Evolutionary conservation across 2,888 invertebrate species (phyloP).

Genomic region (Sisyra terminalis): DNA sequence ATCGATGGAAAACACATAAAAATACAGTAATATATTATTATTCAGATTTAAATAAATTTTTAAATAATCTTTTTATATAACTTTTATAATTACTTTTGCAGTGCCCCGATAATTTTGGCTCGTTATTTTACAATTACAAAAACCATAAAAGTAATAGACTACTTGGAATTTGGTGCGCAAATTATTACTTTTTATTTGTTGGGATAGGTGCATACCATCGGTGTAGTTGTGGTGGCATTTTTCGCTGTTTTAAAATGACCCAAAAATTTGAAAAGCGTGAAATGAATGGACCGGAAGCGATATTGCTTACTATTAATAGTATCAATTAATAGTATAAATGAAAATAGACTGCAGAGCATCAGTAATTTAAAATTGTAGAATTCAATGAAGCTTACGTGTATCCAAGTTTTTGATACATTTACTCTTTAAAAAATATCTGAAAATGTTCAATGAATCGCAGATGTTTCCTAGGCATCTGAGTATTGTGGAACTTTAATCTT

Average conservation of each 20-base stretch:
- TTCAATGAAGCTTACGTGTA: too few species aligned
- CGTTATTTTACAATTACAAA: constrained; percentile 13
- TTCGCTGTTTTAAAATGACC: constrained; percentile 10
- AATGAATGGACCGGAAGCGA: background rate
- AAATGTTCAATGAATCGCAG: too few species aligned
- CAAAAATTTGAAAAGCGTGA: background rate
- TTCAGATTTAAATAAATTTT: background rate
- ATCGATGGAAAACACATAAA: constrained; percentile 2
- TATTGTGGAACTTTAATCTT: too few species aligned
- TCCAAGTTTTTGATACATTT: too few species aligned
- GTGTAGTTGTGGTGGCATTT: constrained; percentile 12
- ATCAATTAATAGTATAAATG: too few species aligned
- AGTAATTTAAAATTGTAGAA: too few species aligned
- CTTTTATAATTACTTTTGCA: constrained; percentile 6
- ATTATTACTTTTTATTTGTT: constrained; percentile 12
- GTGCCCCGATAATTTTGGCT: constrained; percentile 12
- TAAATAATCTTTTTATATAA: background rate
- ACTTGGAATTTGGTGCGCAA: constrained; percentile 12
- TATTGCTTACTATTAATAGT: constrained; percentile 1
- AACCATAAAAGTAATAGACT: constrained; percentile 12
- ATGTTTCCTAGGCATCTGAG: too few species aligned
- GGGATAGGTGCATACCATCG: constrained; percentile 12
- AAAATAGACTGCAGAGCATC: too few species aligned
- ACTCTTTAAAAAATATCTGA: too few species aligned
- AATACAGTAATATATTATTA: background rate